A percentile compares a stretch with the other conserved stretches of the same genome.
These are phyloP conservation scores for Pararge aegeria DNA, from an alignment of 1,140 invertebrate genomes.

Conservation along the genomic window DNA sequence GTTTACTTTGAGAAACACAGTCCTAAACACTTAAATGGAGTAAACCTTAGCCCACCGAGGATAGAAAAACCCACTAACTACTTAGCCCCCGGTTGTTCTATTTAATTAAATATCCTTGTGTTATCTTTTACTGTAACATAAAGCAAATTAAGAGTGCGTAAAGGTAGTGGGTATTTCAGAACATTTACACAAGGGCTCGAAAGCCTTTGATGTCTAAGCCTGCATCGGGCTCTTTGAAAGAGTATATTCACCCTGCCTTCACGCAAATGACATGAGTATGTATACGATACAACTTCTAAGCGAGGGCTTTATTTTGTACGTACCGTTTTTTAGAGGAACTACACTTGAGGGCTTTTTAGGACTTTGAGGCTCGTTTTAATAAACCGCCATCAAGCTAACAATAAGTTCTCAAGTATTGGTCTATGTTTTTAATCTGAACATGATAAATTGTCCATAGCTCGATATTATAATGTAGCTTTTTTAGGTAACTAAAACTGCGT, in stretches of 20 bases:
- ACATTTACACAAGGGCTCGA: not conserved
- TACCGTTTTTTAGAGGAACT: too few relatives aligned
- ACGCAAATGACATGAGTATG: conserved; percentile 1
- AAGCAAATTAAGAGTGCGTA: conserved; percentile 29
- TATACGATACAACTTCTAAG: not conserved
- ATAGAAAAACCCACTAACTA: conserved; percentile 5
- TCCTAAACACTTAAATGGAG: not conserved
- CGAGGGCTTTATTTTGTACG: not conserved
- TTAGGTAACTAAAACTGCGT: too few relatives aligned
- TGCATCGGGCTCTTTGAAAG: conserved; percentile 2
- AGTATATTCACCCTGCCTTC: not conserved
- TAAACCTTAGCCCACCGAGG: conserved; percentile 7
- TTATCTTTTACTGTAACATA: conserved; percentile 14
- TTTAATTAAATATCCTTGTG: conserved; percentile 24
- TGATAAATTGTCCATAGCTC: too few relatives aligned
- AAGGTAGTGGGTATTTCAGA: conserved; percentile 4
- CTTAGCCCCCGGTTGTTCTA: conserved; percentile 14
- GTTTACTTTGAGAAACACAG: not conserved
- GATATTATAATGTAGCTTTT: too few relatives aligned
- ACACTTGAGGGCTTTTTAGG: too few relatives aligned
- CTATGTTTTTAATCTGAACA: too few relatives aligned
- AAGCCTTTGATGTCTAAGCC: conserved; percentile 4
- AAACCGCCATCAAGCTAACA: too few relatives aligned
- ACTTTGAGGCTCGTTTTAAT: too few relatives aligned
- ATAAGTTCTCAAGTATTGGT: too few relatives aligned